phyloP scores from a whole-genome alignment of 2,113 vertebrate genomes.

The Miniopterus natalensis region DNA sequence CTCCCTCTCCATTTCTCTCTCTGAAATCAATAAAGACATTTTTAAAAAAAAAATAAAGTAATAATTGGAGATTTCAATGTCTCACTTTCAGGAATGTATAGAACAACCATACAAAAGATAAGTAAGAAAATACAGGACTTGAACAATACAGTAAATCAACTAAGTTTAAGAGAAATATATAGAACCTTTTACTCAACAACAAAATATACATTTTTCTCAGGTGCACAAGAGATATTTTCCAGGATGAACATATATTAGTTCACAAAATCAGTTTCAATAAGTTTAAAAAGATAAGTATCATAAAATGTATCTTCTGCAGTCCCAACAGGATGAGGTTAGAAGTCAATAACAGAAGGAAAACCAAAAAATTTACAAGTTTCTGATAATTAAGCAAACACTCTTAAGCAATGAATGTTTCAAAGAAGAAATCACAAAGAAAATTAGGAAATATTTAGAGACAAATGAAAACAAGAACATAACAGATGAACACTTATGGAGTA shows the following conservation, averaged over 20 bases:
- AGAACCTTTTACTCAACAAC: background rate
- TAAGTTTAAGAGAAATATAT: background rate
- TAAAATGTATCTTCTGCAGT: background rate
- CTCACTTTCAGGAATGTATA: background rate
- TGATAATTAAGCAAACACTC: background rate
- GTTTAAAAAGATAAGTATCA: background rate
- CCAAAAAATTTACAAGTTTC: background rate
- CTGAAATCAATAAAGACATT: no score
- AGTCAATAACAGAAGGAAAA: background rate
- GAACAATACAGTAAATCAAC: background rate
- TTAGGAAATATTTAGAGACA: background rate
- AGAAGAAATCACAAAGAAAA: background rate
- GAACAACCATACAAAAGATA: background rate
- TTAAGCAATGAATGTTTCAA: background rate
- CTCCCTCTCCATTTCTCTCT: no score
- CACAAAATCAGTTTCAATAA: background rate
- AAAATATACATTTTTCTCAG: background rate
- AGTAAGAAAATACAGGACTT: background rate
- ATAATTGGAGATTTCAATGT: background rate
- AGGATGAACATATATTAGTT: background rate
- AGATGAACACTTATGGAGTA: background rate
- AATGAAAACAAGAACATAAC: background rate
- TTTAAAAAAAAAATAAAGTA: background rate
- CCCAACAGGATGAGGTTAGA: background rate
- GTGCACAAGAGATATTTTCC: background rate